phyloP scores from a whole-genome alignment of 35 echinoderm and acorn worm genomes.

The Apostichopus japonicus region DNA sequence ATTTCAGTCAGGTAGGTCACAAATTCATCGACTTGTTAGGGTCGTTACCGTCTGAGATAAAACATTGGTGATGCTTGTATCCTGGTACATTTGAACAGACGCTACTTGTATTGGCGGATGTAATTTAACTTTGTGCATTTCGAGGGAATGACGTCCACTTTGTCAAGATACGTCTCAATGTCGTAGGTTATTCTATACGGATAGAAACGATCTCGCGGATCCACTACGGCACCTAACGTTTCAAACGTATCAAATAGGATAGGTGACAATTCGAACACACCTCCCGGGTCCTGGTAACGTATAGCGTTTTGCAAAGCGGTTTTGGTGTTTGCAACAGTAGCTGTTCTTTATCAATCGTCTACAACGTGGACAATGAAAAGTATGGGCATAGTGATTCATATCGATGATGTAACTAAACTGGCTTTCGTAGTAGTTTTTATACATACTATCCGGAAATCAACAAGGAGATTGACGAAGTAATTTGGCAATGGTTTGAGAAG shows the following conservation, averaged over 20 bases:
- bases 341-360: conserved; percentile 12
- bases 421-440: conserved; percentile 24
- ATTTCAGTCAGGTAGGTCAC: not conserved
- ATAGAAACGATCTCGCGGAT: not conserved
- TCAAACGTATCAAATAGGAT: conserved; percentile 41
- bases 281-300: not conserved
- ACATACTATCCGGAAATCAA: conserved; percentile 12
- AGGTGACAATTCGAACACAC: conserved; percentile 22
- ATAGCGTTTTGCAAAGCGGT: conserved; percentile 35
- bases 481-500: conserved; percentile 11
- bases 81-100: conserved; percentile 18
- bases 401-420: conserved; percentile 35
- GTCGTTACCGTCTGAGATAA: conserved; percentile 17
- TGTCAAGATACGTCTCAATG: conserved; percentile 47
- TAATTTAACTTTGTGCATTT: conserved; percentile 7
- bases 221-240: conserved; percentile 20
- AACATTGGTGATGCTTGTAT: conserved; percentile 19
- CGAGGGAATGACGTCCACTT: not conserved
- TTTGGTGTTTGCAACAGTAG: not conserved
- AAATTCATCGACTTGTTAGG: not conserved
- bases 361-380: conserved; percentile 10
- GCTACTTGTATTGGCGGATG: not conserved
- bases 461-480: conserved; percentile 29
- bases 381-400: conserved; percentile 32
- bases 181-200: conserved; percentile 53